Conservation (phyloP, 2,888 invertebrate species). For the Zhuqinia jingwanae region DNA sequence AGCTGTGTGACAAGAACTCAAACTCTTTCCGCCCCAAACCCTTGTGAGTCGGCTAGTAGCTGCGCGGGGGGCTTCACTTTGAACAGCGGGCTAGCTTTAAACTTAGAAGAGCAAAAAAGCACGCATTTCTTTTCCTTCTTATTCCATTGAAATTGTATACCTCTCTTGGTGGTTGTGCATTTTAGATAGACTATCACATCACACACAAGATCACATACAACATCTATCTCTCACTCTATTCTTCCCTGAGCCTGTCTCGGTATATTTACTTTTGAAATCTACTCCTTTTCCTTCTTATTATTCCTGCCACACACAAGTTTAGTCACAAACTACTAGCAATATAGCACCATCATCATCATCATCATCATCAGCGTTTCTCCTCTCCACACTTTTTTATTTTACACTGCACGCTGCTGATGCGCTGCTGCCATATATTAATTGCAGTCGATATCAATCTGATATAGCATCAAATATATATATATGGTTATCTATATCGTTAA, state of each 20-base stretch:
- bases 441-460: too few species aligned
- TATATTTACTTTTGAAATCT: not conserved
- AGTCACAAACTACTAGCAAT: constrained; percentile 14
- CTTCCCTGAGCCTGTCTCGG: not conserved
- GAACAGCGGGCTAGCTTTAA: constrained; percentile 65
- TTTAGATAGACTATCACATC: not conserved
- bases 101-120: constrained; percentile 37
- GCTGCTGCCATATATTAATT: too few species aligned
- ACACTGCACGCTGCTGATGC: not conserved
- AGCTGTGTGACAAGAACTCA: constrained; percentile 27
- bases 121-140: constrained; percentile 39
- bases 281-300: not conserved
- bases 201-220: constrained; percentile 2
- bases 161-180: not conserved
- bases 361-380: not conserved
- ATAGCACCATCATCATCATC: constrained; percentile 36
- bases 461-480: too few species aligned
- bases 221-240: not conserved
- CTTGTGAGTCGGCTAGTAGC: constrained; percentile 45
- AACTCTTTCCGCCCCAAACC: constrained; percentile 18
- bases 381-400: not conserved
- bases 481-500: not conserved
- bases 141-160: not conserved
- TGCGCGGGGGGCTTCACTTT: constrained; percentile 54
- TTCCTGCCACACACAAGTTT: not conserved